These are phyloP conservation scores for Marronus borbonicus DNA, from an alignment of 2,888 invertebrate species.

Conservation along the genomic window DNA sequence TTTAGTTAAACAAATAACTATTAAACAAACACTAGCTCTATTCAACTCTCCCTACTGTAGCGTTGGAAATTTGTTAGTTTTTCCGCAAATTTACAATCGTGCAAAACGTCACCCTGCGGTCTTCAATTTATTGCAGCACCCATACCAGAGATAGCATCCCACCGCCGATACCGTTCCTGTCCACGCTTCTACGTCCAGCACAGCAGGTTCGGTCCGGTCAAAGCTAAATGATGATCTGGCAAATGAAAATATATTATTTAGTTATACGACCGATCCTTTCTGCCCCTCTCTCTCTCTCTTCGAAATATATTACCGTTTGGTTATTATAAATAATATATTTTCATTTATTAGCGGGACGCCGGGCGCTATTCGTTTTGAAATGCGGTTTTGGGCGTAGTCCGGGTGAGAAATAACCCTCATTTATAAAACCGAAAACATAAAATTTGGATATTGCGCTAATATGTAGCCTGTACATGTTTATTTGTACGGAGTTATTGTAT, in stretches of 20 bases:
- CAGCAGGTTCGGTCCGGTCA: not conserved
- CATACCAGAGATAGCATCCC: too few relatives aligned
- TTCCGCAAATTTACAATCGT: too few relatives aligned
- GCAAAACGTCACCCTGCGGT: too few relatives aligned
- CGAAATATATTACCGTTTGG: conserved; percentile 25
- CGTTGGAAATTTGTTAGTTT: too few relatives aligned
- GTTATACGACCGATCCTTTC: conserved; percentile 10
- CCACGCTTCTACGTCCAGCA: too few relatives aligned
- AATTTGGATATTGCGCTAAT: conserved; percentile 20
- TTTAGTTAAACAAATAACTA: too few relatives aligned
- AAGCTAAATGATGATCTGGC: conserved; percentile 30
- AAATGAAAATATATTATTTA: conserved; percentile 40
- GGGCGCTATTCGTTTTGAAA: conserved; percentile 17
- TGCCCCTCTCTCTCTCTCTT: too few relatives aligned
- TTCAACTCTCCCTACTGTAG: too few relatives aligned
- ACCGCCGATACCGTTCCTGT: too few relatives aligned
- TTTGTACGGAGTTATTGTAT: not conserved
- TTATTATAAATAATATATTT: conserved; percentile 46
- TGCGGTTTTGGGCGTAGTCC: not conserved
- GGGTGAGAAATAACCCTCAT: conserved; percentile 39
- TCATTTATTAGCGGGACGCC: conserved; percentile 31
- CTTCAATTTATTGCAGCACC: too few relatives aligned
- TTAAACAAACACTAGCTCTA: too few relatives aligned
- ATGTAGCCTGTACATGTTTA: not conserved
- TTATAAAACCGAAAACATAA: conserved; percentile 42